Evolutionary conservation across 92 coral and sea anemone genomes (phyloP), one percentile per base, ranked within the genome.

Genomic region (Nematostella vectensis): DNA sequence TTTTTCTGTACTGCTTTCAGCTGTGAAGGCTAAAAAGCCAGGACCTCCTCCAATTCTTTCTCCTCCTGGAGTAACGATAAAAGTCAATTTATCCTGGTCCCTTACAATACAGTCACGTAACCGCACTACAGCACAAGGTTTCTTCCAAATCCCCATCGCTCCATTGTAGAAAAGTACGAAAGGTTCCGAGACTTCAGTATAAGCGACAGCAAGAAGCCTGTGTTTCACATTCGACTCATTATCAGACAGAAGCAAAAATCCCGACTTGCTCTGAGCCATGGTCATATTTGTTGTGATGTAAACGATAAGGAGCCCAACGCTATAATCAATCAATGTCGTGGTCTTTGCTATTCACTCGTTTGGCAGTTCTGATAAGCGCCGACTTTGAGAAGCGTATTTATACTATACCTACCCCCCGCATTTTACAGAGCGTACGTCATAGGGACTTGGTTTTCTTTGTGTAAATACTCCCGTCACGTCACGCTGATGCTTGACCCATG

Each of bases 101-200:
- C 71, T 77, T 8, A 85, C 77, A 27, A 62, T 26, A 29, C 76
- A 77, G 31, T 77, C 78, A 40, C 63, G 73, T 18, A 85, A 48
- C 6, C 88, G 77, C 31, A 85, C 70, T 27, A 85, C 83, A 10
- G 95, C 95, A 30, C 80, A 62, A 0, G 88, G 88, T 54, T 80
- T 85, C 29, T 62, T 79, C 95, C 95, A 80, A 31, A 85, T 56
- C 49, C 77, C 55, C 11, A 55, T 48, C 1, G 76, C 67, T 44
- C 78, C 95, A 45, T 73, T 73, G 63, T 85, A 80, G 54, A 85
- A 85, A 42, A 75, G 87, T n/a, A 85, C 70, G 59, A 85, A 85
- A 8, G 95, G 95, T 42, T 85, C 88, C 1, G 81, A 63, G 44
- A 82, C 64, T 21, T 59, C 75, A 4, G 82, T 77, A 38, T 85